Conservation (phyloP, 2,888 invertebrate genomes). For the Oscheius sp. region DNA sequence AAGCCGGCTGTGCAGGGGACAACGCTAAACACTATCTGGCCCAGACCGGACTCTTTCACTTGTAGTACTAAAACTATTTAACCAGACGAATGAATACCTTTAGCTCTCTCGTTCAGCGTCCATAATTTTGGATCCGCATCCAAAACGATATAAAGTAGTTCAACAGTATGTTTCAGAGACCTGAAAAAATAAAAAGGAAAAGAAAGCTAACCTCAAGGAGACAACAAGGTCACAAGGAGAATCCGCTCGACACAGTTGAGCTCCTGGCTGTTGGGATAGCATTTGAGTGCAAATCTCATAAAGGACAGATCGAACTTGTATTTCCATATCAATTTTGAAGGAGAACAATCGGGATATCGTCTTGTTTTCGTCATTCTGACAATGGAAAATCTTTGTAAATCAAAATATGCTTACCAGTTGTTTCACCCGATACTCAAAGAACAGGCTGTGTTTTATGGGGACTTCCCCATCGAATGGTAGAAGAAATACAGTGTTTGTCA, state of each 20-base stretch:
- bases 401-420: neutral
- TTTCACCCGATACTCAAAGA: conserved; percentile 26
- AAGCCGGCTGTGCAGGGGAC: conserved; percentile 64
- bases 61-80: conserved; percentile 56
- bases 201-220: conserved; percentile 52
- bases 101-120: conserved; percentile 49
- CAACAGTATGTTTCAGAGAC: conserved; percentile 29
- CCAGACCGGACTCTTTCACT: conserved; percentile 68
- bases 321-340: conserved; percentile 50
- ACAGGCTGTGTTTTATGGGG: conserved; percentile 22
- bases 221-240: conserved; percentile 65
- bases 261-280: conserved; percentile 66
- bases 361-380: neutral
- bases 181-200: neutral
- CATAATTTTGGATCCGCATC: conserved; percentile 62
- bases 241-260: conserved; percentile 63
- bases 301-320: conserved; percentile 53
- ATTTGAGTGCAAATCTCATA: conserved; percentile 68
- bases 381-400: no score
- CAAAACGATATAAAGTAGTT: conserved; percentile 50
- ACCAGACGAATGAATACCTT: conserved; percentile 34
- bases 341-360: conserved; percentile 34
- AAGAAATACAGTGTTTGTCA: conserved; percentile 32
- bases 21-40: conserved; percentile 61
- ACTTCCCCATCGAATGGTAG: conserved; percentile 22